Base-by-base conservation (phyloP, 92 coral and sea anemone genomes). In the Desmophyllum pertusum region DNA sequence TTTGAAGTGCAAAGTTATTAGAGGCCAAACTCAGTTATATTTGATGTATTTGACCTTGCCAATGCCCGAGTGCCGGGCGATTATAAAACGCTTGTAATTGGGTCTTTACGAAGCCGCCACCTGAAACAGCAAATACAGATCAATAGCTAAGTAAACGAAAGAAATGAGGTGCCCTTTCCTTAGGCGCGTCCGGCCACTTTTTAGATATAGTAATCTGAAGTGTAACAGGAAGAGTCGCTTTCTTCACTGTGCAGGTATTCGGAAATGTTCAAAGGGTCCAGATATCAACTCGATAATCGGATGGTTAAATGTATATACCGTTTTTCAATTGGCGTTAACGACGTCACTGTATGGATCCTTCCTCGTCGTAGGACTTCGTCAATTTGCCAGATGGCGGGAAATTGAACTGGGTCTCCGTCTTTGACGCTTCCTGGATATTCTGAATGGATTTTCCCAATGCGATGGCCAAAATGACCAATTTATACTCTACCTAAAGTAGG, bases 321-420 rank as follows among this genome's bases (percentile, higher is more conserved):
- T 50, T 4, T 42, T 25, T 43, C 41, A 46, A 29, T 64, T 66
- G 46, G 75, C 84, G 63, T 46, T 29, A 62, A 62, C 52, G 10
- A 41, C 82, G 62, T n/a, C n/a, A n/a, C n/a, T n/a, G n/a, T n/a
- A 62, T 38, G 55, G 31, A 66, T 5, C 55, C 39, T 37, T 53
- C 27, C 61, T 35, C 29, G 39, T 46, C 8, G 9, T 9, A 69
- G 76, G n/a, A 21, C 55, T 33, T 31, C 79, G 43, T 31, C 40
- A 14, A 57, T 45, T 79, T 10, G n/a, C 69, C 33, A 63, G 50
- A 79, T 45, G 64, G 83, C 61, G 83, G 83, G 83, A 79, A 63
- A 18, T 41, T n/a, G n/a, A 1, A 73, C 21, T 25, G 39, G 62
- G 36, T 29, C n/a, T 21, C n/a, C 36, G 21, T 62, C 29, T 52